These are phyloP conservation scores for Gryllus longicercus DNA, from an alignment of 2,888 invertebrate species.

Conservation along the genomic window DNA sequence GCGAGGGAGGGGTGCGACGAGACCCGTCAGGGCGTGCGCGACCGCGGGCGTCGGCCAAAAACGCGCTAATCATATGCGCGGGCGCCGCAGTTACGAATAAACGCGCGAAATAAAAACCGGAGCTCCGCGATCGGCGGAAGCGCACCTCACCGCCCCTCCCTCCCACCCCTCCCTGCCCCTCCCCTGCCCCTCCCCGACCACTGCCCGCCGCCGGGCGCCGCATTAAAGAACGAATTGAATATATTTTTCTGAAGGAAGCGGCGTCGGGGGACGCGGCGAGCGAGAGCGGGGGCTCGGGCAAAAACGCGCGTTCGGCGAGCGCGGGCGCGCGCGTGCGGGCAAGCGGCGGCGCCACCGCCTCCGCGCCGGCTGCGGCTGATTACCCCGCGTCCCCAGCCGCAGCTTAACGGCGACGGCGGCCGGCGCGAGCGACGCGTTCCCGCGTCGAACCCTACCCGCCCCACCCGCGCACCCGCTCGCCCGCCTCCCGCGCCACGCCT, in stretches of 20 bases:
- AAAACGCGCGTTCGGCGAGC: background rate
- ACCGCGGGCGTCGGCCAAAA: background rate
- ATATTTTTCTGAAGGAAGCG: background rate
- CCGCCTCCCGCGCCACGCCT: no score
- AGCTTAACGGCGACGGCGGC: slow-evolving; percentile 9
- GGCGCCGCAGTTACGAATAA: background rate
- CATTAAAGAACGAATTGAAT: background rate
- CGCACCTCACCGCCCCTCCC: no score
- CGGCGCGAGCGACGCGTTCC: background rate
- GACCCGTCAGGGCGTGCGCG: background rate
- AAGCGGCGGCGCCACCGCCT: no score
- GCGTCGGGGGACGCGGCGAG: background rate
- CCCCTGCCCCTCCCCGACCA: no score
- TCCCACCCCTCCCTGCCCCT: no score
- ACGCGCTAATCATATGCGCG: slow-evolving; percentile 17
- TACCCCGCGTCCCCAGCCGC: background rate
- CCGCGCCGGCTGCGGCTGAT: background rate
- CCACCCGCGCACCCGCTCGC: no score
- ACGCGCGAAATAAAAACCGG: no score
- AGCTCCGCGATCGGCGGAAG: no score
- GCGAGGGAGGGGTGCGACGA: no score
- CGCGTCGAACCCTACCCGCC: background rate
- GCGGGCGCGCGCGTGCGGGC: background rate
- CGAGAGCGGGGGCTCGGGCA: background rate
- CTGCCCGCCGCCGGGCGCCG: no score